Conservation (phyloP, 2,888 invertebrate genomes). For the Oscheius sp. region DNA sequence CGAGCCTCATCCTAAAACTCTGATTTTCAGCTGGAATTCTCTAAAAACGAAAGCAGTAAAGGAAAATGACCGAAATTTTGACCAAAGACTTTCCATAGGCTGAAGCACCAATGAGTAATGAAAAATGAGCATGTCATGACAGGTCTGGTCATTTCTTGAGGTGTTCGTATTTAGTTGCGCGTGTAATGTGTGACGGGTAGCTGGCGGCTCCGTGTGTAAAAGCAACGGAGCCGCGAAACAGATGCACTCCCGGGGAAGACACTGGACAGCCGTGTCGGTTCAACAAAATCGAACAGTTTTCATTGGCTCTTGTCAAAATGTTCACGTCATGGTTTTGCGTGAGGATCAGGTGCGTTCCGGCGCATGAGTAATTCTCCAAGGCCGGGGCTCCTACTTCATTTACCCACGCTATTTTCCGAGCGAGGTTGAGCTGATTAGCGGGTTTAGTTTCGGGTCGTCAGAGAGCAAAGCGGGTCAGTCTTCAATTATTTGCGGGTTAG, state of each 20-base stretch:
- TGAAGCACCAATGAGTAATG: neutral
- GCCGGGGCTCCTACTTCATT: neutral
- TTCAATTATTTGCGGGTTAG: constrained; percentile 25
- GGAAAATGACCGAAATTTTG: neutral
- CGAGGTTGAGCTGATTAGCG: constrained; percentile 2
- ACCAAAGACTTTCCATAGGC: too few species aligned
- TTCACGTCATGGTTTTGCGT: neutral
- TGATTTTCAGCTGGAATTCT: neutral
- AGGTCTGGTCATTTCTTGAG: constrained; percentile 13
- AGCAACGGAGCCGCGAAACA: constrained; percentile 30
- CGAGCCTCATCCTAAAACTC: neutral
- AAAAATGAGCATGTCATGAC: neutral
- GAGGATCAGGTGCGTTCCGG: neutral
- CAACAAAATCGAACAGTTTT: neutral
- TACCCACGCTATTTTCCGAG: neutral
- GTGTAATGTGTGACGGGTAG: constrained; percentile 30
- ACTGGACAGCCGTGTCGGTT: constrained; percentile 23
- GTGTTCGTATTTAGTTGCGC: constrained; percentile 29
- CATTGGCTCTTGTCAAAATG: neutral
- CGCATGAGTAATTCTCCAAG: neutral
- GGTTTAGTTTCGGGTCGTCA: constrained; percentile 24
- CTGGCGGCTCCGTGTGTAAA: constrained; percentile 30
- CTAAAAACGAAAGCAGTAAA: neutral
- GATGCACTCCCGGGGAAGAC: constrained; percentile 24
- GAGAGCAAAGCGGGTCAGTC: constrained; percentile 10